Base-by-base conservation (phyloP, 2,113 vertebrate genomes). In the Phycodurus eques region DNA sequence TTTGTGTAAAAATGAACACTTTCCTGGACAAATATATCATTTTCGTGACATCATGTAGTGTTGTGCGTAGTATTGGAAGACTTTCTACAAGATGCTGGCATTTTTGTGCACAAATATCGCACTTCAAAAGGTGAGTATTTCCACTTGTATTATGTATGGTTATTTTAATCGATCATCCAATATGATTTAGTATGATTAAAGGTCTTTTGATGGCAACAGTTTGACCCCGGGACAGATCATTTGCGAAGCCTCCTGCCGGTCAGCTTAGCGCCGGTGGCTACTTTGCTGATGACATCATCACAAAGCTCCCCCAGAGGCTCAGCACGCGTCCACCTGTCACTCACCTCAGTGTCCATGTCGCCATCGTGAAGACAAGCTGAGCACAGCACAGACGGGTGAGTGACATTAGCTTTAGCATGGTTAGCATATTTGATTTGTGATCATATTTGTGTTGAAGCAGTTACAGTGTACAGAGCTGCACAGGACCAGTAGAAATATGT, bases 211-310 rank as follows among this genome's bases (percentile, higher is more conserved):
- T 33, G 12, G 22, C 11, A 12, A 59, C 22, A 13, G 56, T 59
- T 59, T 59, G 27, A 59, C 56, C 10, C 56, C 5, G 11, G 27
- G 22, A 61, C 14, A 8, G n/a, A 22, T 56, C 59, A 61, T 61
- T 61, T 39, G 43, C 6, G 63, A n/a, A 11, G 64, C n/a, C 44
- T 66, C 62, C 62, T 46, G 20, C 42, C 4, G 22, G 13, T 66
- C 22, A 66, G 42, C 27, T 66, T 47, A 49, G 43, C 44, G 8
- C 22, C 20, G 20, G 17, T 44, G 20, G 42, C 42, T 65, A 43
- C 63, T 46, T 65, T 14, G 64, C 64, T 66, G 15, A 47, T 47
- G 43, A 66, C 64, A 47, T 66, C 64, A 31, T 66, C 64, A 49
- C 64, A 66, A 66, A 66, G 59, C 59, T 66, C 44, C 22, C 44